These are phyloP conservation scores for Eretmocerus hayati DNA, from an alignment of 2,888 invertebrate genomes.

Conservation along the genomic window DNA sequence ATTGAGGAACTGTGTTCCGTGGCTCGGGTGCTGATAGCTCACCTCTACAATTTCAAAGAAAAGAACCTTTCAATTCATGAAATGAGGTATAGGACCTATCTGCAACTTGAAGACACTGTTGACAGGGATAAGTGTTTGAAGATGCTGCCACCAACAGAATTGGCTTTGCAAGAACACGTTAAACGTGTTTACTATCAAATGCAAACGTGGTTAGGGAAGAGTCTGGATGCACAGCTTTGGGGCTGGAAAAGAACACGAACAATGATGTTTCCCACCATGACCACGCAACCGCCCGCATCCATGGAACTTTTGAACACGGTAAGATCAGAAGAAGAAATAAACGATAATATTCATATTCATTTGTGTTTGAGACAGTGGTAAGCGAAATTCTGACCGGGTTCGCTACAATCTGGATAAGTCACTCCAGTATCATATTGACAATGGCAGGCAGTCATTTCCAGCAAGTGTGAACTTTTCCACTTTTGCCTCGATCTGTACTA, in stretches of 20 bases:
- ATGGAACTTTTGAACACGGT: no score
- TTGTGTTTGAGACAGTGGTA: no score
- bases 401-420: no score
- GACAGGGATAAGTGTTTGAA: constrained; percentile 10
- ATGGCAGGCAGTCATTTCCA: no score
- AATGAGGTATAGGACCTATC: constrained; percentile 1
- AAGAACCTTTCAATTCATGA: not conserved
- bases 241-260: constrained; percentile 8
- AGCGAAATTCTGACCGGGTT: no score
- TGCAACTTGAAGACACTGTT: not conserved
- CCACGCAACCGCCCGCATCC: no score
- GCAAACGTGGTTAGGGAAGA: constrained; percentile 9
- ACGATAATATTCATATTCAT: not conserved
- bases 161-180: constrained; percentile 13
- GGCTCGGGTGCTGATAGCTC: constrained; percentile 3
- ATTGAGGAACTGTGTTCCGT: constrained; percentile 9
- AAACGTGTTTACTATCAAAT: no score
- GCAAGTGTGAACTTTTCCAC: no score
- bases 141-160: no score
- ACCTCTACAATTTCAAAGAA: constrained; percentile 3
- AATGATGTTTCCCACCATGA: constrained; percentile 17
- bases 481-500: no score
- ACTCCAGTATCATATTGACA: no score
- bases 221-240: constrained; percentile 6
- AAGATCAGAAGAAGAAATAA: no score